A percentile compares a stretch with the other conserved stretches of the same genome.
Evolutionary conservation across 2,113 vertebrate genomes (phyloP).

Genomic region (Micronycteris hirsuta): DNA sequence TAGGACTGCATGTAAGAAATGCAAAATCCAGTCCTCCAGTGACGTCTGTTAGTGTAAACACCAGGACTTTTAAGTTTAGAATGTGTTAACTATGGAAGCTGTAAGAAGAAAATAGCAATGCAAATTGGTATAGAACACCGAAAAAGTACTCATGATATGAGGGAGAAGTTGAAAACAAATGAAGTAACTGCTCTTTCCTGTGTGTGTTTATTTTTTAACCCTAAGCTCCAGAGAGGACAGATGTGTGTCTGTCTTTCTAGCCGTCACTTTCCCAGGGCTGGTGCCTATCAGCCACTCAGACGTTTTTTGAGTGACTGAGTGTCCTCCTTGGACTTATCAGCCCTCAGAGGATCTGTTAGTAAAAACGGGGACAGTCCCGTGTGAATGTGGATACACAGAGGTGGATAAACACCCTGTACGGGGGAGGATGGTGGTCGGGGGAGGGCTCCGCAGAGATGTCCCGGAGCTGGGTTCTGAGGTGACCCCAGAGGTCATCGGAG

Average conservation of each 20-base stretch:
- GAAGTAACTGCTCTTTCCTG: not conserved
- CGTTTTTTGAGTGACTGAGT: not conserved
- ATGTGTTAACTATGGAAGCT: slow-evolving; percentile 5
- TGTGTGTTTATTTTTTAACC: not conserved
- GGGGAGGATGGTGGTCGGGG: not conserved
- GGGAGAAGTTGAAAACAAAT: slow-evolving; percentile 22
- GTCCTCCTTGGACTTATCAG: not conserved
- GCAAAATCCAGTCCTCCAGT: slow-evolving; percentile 47
- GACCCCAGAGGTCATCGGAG: not conserved
- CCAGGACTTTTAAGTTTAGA: slow-evolving; percentile 45
- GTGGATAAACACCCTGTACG: not conserved
- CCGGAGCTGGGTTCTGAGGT: not conserved
- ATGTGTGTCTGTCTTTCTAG: not conserved
- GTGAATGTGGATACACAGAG: not conserved
- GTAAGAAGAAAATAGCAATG: not conserved
- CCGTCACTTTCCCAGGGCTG: not conserved
- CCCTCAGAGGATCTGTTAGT: not conserved
- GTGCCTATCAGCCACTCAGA: not conserved
- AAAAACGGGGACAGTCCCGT: not conserved
- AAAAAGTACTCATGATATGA: slow-evolving; percentile 1
- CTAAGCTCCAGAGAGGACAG: not conserved
- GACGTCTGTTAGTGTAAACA: slow-evolving; percentile 38
- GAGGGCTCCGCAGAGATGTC: not conserved
- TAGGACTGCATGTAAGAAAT: slow-evolving; percentile 37
- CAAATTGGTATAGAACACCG: not conserved